Base-by-base conservation (phyloP, 2,113 vertebrate species). In the Colaptes auratus region DNA sequence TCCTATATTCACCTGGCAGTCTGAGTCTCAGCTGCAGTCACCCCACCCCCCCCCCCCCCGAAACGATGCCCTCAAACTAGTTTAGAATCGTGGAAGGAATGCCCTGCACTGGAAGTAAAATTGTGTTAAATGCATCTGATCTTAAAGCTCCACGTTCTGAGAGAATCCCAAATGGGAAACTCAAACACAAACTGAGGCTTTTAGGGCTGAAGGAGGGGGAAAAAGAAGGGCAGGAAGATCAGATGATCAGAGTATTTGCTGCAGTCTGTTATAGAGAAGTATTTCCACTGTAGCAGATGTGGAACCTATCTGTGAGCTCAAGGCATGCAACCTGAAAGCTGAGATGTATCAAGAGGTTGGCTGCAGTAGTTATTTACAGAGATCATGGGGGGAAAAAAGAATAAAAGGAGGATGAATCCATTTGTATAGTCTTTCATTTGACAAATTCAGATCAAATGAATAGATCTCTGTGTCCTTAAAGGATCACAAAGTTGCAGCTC, bases 161-260 rank as follows among this genome's bases (percentile, higher is more conserved):
- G 25, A 39, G 69, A 65, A 66, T 66, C 25, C 35, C 55, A 76
- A 31, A 65, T 9, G 60, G 59, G 39, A 58, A 95, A 67, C 39
- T 67, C 52, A 63, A 56, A 85, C 15, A 60, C 63, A 74, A n/a
- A 24, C 10, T 31, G 19, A 48, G 48, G 20, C 21, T 61, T 30
- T 2, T 5, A 3, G 5, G 7, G 3, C 48, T 48, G 10, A 5
- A 12, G 30, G 15, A 10, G 19, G 24, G 13, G 9, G 12, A n/a
- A 61, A 8, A 42, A 48, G 30, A 8, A 58, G n/a, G 30, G 67
- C 20, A 46, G 76, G 31, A 56, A 8, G 21, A 67, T 64, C 48
- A 90, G 33, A 17, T 95, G 58, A 11, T 31, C 52, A 27, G 3
- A 78, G 25, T 20, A 19, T 85, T 74, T 82, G 24, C 33, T 72